A percentile compares a stretch with the other conserved stretches of the same genome.
phyloP scores from a whole-genome alignment of 2,797 vertebrate genomes.

The Glyptemys insculpta region DNA sequence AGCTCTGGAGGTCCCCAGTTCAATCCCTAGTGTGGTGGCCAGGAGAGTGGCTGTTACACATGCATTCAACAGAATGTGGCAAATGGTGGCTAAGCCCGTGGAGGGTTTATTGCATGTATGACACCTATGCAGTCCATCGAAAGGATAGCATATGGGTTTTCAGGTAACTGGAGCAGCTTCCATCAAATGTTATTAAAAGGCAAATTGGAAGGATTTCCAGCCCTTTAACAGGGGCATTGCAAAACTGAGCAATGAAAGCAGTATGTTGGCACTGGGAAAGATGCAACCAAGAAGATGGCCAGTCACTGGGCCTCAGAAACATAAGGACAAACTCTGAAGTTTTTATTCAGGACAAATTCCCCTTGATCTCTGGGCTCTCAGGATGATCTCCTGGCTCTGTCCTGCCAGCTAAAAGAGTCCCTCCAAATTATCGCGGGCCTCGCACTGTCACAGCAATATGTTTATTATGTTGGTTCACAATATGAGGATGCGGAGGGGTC shows the following conservation, averaged over 20 bases:
- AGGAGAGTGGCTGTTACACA: constrained; percentile 15
- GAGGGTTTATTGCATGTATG: background rate
- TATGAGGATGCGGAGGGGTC: background rate
- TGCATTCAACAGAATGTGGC: constrained; percentile 10
- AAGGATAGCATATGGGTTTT: background rate
- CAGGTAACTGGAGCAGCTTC: background rate
- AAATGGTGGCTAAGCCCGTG: background rate
- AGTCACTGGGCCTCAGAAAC: background rate
- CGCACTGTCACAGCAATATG: fast-evolving
- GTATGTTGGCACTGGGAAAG: background rate
- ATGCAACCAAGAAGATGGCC: background rate
- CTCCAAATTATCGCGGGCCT: background rate
- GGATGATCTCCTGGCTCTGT: background rate
- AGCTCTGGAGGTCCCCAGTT: background rate
- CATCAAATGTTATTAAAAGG: background rate
- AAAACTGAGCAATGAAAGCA: background rate
- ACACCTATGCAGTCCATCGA: background rate
- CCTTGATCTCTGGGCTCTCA: background rate
- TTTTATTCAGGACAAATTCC: background rate
- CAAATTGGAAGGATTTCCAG: background rate
- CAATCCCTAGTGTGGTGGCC: background rate
- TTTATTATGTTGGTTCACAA: background rate
- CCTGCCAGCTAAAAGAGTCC: background rate
- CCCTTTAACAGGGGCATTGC: background rate
- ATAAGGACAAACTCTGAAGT: background rate